Evolutionary conservation across 2,113 vertebrate genomes (phyloP), one percentile per base, ranked within the genome.

Genomic region (Trichomycterus rosablanca): DNA sequence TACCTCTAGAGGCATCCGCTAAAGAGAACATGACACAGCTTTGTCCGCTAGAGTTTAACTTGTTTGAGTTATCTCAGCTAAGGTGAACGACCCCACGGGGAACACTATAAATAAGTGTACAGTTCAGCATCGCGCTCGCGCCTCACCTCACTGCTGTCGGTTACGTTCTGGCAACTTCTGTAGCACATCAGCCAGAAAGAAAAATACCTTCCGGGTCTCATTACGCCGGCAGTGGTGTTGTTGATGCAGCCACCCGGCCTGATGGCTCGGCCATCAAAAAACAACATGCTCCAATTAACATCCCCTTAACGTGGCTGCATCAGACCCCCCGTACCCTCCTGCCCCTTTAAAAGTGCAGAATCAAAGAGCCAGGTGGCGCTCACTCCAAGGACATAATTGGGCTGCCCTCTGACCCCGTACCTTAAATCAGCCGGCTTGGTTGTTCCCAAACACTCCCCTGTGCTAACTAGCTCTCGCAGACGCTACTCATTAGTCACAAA

Each of bases 331-430:
- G 85, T 86, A 80, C 77, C 85, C 70, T 63, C 77, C 84, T 87
- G 84, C 81, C 83, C 82, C 87, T 92, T 95, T 92, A 93, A 92
- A 95, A 93, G 89, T 85, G 72, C 73, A 45, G 76, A 89, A 96
- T 97, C 94, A 97, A 97, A 97, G 89, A 79, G 81, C 76, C 83
- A 81, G 81, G 83, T 78, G 71, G 67, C 86, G 83, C 83, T 83
- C 84, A 79, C 86, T 89, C 89, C 72, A 86, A 88, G 90, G 86
- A 91, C 87, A 89, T 97, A 97, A 97, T 97, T 97, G 95, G 93
- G 83, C 90, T 94, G 92, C 91, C 95, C 93, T 86, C 66, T 85
- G 87, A 92, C 91, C 94, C 83, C 79, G 62, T 74, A 90, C 84
- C 90, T 92, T 88, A 88, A 90, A 92, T 89, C 85, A 87, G 83